Evolutionary conservation across 2,113 vertebrate genomes (phyloP), one percentile per base, ranked within the genome.

Genomic region (Australoheros scitulus): DNA sequence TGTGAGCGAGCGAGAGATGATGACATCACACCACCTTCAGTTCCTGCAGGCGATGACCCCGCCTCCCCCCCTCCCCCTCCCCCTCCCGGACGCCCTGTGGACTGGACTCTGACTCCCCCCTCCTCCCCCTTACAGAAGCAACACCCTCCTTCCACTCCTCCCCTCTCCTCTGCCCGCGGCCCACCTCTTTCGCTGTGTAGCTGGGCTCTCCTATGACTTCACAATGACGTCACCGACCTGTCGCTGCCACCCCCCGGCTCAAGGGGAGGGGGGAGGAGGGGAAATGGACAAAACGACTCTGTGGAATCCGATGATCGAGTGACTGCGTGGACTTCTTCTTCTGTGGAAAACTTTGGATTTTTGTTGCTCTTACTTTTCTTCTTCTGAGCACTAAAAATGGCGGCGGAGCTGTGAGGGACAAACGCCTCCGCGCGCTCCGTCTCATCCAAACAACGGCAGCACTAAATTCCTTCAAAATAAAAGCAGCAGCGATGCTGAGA

Each of bases 1-100:
- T 86, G 96, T 96, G 96, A 96, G 96, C 94, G 96, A 97, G 97
- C 96, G 95, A 97, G 96, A 97, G 97, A 98, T 94, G 96, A 97
- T 97, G 96, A 96, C 96, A 97, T 94, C 97, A 96, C 96, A 97
- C 97, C 97, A 96, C 96, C 95, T 95, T 96, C 95, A 89, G 92
- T 93, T 95, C 95, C 96, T 96, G 88, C 96, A 93, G 96, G 95
- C 87, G 88, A 94, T 79, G 34, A 82, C 93, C 50, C 83, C 80
- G 43, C 79, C 87, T 87, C 91, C 92, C 64, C 55, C 24, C 56
- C 20, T 60, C 38, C 34, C 26, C 26, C 26, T 26, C 8, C 2
- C 14, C 11, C 57, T 11, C 70, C 60, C 18, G 43, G 84, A 88
- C 61, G 63, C 79, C 82, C 87, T 86, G 90, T 87, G 81, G 89